Evolutionary conservation across 2,888 invertebrate species (phyloP).

Genomic region (Chrysotoxum bicinctum): DNA sequence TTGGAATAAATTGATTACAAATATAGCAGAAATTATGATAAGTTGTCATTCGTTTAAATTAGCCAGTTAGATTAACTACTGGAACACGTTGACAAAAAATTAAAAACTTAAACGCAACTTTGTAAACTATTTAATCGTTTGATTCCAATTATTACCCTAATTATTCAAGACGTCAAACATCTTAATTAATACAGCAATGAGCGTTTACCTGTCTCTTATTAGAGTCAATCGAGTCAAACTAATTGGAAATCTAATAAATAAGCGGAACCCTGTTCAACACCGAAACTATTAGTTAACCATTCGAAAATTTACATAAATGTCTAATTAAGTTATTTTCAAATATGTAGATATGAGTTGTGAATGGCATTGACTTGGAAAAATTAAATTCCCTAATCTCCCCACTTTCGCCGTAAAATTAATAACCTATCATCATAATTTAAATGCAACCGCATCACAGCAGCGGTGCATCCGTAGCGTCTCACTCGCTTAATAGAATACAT

Average conservation of each 20-base stretch:
- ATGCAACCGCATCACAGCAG: not conserved
- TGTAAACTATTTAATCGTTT: not conserved
- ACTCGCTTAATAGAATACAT: not conserved
- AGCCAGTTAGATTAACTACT: too few species aligned
- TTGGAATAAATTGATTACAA: too few species aligned
- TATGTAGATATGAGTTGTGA: not conserved
- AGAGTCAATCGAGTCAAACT: not conserved
- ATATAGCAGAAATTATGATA: too few species aligned
- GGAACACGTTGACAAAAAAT: too few species aligned
- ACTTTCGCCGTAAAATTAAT: constrained; percentile 49
- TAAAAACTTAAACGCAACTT: not conserved
- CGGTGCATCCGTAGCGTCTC: not conserved
- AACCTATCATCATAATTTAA: constrained; percentile 52
- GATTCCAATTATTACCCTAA: not conserved
- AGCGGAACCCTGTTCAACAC: not conserved
- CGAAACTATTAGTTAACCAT: constrained; percentile 11
- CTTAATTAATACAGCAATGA: constrained; percentile 14
- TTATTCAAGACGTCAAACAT: constrained; percentile 3
- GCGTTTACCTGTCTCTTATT: not conserved
- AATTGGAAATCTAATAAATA: constrained; percentile 25
- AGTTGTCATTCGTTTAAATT: too few species aligned
- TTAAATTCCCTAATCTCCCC: constrained; percentile 16
- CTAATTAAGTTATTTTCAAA: constrained; percentile 31
- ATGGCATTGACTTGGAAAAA: not conserved
- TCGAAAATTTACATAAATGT: not conserved